Percentiles rank a stretch among this genome's conserved stretches.
Conservation (phyloP, 2,888 invertebrate genomes). For the Mantis religiosa region DNA sequence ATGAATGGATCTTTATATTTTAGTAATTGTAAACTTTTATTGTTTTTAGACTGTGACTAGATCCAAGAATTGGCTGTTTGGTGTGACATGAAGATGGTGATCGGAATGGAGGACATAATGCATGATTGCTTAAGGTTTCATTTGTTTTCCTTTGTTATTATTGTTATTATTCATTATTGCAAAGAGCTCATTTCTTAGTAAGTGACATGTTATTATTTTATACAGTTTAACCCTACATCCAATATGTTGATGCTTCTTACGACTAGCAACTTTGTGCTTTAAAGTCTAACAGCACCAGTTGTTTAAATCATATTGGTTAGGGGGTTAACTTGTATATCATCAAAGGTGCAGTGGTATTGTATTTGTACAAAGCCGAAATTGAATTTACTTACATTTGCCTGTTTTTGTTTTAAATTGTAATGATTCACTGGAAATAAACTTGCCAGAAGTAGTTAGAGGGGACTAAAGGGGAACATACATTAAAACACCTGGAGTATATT, state of each 20-base stretch:
- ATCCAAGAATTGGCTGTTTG: constrained; percentile 17
- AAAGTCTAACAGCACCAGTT: not conserved
- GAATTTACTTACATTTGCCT: not conserved
- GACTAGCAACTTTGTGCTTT: not conserved
- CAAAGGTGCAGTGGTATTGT: not conserved
- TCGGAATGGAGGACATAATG: not conserved
- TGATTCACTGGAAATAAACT: not conserved
- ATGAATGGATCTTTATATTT: not conserved
- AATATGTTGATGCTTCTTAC: not conserved
- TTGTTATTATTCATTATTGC: not conserved
- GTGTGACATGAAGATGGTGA: constrained; percentile 9
- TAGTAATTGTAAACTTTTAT: constrained; percentile 13
- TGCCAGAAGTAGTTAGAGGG: not conserved
- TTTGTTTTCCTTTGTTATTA: constrained; percentile 1
- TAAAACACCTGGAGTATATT: too few relatives aligned
- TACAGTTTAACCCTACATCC: not conserved
- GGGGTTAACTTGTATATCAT: not conserved
- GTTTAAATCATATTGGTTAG: not conserved
- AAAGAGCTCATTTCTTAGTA: not conserved
- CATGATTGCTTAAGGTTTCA: constrained; percentile 18
- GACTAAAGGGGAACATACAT: not conserved
- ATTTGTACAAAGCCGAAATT: not conserved
- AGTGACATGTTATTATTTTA: not conserved
- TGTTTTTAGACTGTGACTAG: constrained; percentile 13
- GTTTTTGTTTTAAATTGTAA: constrained; percentile 18